Base-by-base conservation (phyloP, 1,140 invertebrate genomes). In the Aradophagus sp. region DNA sequence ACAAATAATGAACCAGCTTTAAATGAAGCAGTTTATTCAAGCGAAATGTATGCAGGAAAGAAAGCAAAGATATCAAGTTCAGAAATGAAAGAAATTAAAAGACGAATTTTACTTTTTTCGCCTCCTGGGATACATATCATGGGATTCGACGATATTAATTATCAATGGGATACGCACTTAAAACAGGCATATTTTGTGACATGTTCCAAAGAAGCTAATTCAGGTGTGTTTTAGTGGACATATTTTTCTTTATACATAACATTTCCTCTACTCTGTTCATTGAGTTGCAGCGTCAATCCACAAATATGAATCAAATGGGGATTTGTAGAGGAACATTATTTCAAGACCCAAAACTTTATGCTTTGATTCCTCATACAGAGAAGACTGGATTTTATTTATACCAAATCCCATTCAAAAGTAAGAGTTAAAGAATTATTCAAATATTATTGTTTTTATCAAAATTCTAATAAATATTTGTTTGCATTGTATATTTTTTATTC, bases 301-400 rank as follows among this genome's bases (percentile, higher is more conserved):
- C 0, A n/a, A 15, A 35, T 7, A 11, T 39, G 3, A 12, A 63
- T n/a, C 34, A 56, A 5, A 68, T 73, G 63, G 70, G 35, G 2
- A 42, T 65, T 14, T 68, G 63, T 39, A 3, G 16, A n/a, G 36
- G 34, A 7, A 14, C 20, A 34, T 14, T 63, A 2, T 35, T 63
- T 3, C 2, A 26, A 10, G 56, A 63, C 29, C 56, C 58, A 10
- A 73, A 73, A 41, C 2, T 73, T 6, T 73, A 23, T 36, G 38
- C 38, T 0, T 16, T 73, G 7, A 17, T 67, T 8, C 70, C 70
- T 16, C 53, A 58, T 36, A 50, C 58, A 23, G 16, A 52, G 11
- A 63, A 67, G 16, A 63, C 62, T 13, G 70, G 70, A 63, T 73
- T 73, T 73, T 73, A 63, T 34, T n/a, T 73, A 17, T 66, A 62